Base-by-base conservation (phyloP, 2,113 vertebrate species). In the Barnardius zonarius region DNA sequence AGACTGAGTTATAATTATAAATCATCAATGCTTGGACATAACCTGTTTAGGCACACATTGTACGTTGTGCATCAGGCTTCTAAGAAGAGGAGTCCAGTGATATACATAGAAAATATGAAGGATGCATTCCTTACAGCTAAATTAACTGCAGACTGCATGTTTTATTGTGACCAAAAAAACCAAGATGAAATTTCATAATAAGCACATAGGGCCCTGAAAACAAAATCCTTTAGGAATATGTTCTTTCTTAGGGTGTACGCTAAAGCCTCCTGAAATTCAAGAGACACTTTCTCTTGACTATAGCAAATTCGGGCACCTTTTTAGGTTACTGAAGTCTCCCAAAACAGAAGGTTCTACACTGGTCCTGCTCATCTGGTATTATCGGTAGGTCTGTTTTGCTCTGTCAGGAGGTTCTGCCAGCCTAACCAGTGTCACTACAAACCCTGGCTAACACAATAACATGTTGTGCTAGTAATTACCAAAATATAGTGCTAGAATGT, bases 1-100 rank as follows among this genome's bases (percentile, higher is more conserved):
- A 96, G 92, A 90, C 46, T 83, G 67, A 68, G 91, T 85, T 88
- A 93, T 72, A 92, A 87, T 75, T 73, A 90, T 72, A 94, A 96
- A 70, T 43, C 24, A 41, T 73, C 55, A 85, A 55, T 91, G 88
- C 61, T 89, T 86, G 77, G 31, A 39, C 69, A 62, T 68, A 87
- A 93, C 35, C 49, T 81, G 44, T 93, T 96, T 92, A 94, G 94
- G 61, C 44, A 94, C 61, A 86, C 86, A 80, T 39, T 85, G 37
- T 92, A 44, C 75, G 70, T 83, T 96, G 92, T 51, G 62, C 85
- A 78, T 88, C 76, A 84, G 83, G 39, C 78, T 89, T 76, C 86
- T 49, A 86, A 41, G 87, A 91, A 59, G 93, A 9, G 13, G 22
- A 93, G 28, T 28, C 46, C n/a, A 81, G 59, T 68, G 18, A 81